Base-by-base conservation (phyloP, 2,113 vertebrate species). In the Plecotus auritus region DNA sequence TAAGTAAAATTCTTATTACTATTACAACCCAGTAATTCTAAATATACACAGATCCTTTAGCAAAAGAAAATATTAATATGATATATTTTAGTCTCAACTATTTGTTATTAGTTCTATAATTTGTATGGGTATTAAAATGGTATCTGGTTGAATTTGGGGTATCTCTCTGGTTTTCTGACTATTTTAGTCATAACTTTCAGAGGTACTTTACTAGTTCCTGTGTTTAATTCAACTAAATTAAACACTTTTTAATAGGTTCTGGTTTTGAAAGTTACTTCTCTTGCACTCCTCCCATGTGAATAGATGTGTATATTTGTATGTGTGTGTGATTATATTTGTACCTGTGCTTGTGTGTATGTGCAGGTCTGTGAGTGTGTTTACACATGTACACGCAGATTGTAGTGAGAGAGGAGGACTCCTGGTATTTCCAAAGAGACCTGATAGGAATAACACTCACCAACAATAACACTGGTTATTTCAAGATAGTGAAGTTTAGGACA, bases 201-300 rank as follows among this genome's bases (percentile, higher is more conserved):
- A 94, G 49, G 12, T 12, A n/a, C 76, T 76, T 30, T 47, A 42
- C 61, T 10, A 91, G 32, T 85, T 49, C 14, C 54, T 91, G 20
- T 51, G 23, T 90, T 95, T 83, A 82, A 78, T 70, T 92, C 35
- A 82, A 82, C 8, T 51, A 67, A 93, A 90, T 73, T 80, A 91
- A 85, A 40, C 5, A 70, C 26, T 49, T 82, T 84, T 96, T 83
- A 72, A 66, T 42, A 72, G 37, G 9, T 32, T 95, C 86, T 76
- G 10, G 54, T 70, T 92, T 77, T 73, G 3, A 78, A 70, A 72
- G 28, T 77, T 72, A 72, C 30, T 70, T 66, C 16, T 89, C 22
- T 42, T n/a, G 49, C 35, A 78, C 30, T 37, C 37, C 9, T 61
- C 0, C 54, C 32, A 47, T 40, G 9, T 91, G 42, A 89, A 32